Evolutionary conservation across 2,113 vertebrate species (phyloP), one percentile per base, ranked within the genome.

Genomic region (Athene noctua): DNA sequence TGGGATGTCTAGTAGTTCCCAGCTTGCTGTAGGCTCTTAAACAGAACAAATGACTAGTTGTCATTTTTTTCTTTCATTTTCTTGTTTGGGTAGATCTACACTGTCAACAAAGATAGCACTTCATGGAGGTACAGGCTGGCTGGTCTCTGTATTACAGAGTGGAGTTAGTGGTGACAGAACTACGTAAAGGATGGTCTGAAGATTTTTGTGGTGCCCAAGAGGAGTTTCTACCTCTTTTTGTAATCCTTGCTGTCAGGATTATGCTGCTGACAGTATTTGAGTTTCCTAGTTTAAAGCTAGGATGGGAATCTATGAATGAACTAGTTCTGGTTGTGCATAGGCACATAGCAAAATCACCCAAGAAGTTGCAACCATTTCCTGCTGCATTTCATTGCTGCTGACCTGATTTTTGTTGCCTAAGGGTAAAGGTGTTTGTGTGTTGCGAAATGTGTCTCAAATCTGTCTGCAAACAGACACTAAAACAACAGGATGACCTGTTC

Each of bases 271-370:
- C 3, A 1, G 7, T 46, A 21, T 13, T 25, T 36, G 21, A 59
- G 12, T 32, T 78, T 74, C 49, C 58, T 42, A 4, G 36, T 80
- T 80, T 73, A 85, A 81, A 82, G 7, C 22, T 38, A 5, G 42
- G 26, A 49, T 51, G 11, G 7, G 20, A 54, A 67, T 44, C n/a
- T 47, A 0, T 62, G 55, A 87, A 75, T 29, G 44, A 72, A 21
- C 1, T 9, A 32, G 52, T 59, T 75, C 44, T 86, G 20, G 6
- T 51, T 77, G 63, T 49, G 19, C 0, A 0, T 11, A 55, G 26
- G 34, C 29, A 11, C 9, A 2, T 29, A 36, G 5, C 25, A 42
- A 72, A 51, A 42, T 29, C 42, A 34, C 15, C 14, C 3, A 2
- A 63, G 73, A 79, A 26, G 32, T 4, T 67, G 32, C 27, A 84